phyloP scores from a whole-genome alignment of 1,140 invertebrate genomes.

The Eupeodes corollae region DNA sequence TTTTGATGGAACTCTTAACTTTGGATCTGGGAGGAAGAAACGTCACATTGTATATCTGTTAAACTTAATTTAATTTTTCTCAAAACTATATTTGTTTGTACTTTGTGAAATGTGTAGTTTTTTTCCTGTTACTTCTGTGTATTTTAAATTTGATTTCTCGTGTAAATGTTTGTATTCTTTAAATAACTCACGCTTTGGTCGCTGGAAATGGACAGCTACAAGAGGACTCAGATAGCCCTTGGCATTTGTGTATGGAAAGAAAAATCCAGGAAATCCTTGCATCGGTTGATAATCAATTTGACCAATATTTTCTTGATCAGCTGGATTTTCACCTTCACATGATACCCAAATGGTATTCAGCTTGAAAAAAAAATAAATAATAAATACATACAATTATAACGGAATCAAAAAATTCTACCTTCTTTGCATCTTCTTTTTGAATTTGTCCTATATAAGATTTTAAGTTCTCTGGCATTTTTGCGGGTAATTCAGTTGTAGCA shows the following conservation, averaged over 20 bases:
- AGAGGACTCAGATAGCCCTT: conserved; percentile 79
- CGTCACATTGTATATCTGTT: no score
- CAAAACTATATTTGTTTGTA: no score
- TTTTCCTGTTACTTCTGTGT: no score
- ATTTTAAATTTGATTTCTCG: no score
- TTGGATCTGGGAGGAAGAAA: no score
- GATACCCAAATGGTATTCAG: conserved; percentile 75
- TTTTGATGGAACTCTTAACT: no score
- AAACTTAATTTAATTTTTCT: no score
- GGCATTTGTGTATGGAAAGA: conserved; percentile 68
- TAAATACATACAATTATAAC: not conserved
- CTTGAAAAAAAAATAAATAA: conserved; percentile 31
- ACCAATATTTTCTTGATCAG: conserved; percentile 79
- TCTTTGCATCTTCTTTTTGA: conserved; percentile 19
- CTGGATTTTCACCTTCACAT: conserved; percentile 80
- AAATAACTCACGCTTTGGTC: conserved; percentile 57
- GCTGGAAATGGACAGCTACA: conserved; percentile 71
- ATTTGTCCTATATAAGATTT: conserved; percentile 31
- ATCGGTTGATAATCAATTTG: conserved; percentile 59
- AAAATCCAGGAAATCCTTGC: conserved; percentile 69
- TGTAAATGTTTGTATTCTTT: no score
- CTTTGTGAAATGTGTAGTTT: no score
- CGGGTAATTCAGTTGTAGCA: conserved; percentile 45
- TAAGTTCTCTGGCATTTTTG: conserved; percentile 56
- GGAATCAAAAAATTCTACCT: conserved; percentile 5